Evolutionary conservation across 2,113 vertebrate species (phyloP).

Genomic region (Hirundichthys speculiger): DNA sequence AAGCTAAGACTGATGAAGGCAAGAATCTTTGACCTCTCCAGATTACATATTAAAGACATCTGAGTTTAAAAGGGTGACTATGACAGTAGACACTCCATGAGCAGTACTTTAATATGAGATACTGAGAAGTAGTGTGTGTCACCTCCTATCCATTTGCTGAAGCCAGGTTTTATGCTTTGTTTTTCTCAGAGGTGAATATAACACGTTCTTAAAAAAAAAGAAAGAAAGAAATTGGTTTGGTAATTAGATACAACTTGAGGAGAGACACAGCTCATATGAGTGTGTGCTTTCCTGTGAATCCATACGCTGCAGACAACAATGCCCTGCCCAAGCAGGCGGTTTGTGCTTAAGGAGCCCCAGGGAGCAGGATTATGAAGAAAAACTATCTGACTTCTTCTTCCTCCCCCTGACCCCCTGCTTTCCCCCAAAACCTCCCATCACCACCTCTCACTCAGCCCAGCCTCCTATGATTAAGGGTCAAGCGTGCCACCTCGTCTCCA

Average conservation of each 20-base stretch:
- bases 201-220: neutral
- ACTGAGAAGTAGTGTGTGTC: too few relatives aligned
- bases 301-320: neutral
- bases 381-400: slow-evolving; percentile 86
- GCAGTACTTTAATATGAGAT: too few relatives aligned
- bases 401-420: slow-evolving; percentile 43
- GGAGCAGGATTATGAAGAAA: slow-evolving; percentile 89
- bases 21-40: too few relatives aligned
- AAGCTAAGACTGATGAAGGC: too few relatives aligned
- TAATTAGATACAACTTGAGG: slow-evolving; percentile 7
- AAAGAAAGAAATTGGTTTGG: neutral
- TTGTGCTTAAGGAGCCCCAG: slow-evolving; percentile 84
- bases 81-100: too few relatives aligned
- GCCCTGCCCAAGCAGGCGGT: slow-evolving; percentile 55
- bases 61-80: too few relatives aligned
- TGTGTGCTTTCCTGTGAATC: slow-evolving; percentile 11
- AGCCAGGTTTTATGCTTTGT: neutral
- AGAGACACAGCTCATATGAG: neutral
- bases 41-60: too few relatives aligned
- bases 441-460: slow-evolving; percentile 79
- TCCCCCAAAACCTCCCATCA: slow-evolving; percentile 61
- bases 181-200: neutral
- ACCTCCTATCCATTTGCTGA: neutral
- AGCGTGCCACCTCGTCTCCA: slow-evolving; percentile 96
- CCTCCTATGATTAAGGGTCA: slow-evolving; percentile 99